A percentile compares a stretch with the other conserved stretches of the same genome.
phyloP scores from a whole-genome alignment of 2,888 invertebrate species.

The Phania funesta region DNA sequence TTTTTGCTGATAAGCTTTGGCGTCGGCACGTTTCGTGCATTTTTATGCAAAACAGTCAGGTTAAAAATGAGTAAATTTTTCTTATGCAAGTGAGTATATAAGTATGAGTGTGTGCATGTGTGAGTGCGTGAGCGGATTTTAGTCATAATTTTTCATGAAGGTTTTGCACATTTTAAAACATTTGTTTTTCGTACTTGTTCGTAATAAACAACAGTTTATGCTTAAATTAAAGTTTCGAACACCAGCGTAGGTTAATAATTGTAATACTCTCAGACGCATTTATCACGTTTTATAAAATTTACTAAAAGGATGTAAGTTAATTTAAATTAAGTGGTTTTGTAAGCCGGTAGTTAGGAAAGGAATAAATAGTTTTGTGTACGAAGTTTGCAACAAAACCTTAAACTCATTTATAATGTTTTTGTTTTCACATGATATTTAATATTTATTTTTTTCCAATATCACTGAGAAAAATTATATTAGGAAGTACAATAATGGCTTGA shows the following conservation, averaged over 20 bases:
- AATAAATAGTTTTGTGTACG: background rate
- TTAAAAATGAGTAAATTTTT: conserved; percentile 36
- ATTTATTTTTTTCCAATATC: no score
- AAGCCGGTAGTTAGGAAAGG: background rate
- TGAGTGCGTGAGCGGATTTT: background rate
- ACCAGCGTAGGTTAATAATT: conserved; percentile 14
- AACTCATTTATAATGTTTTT: background rate
- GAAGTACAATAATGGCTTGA: no score
- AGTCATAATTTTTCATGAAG: background rate
- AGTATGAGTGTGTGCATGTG: background rate
- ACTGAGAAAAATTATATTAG: no score
- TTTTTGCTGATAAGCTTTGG: conserved; percentile 16
- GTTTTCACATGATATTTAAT: no score
- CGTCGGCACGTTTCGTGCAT: conserved; percentile 59
- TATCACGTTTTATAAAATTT: conserved; percentile 31
- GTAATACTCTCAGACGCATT: background rate
- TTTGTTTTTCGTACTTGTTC: conserved; percentile 49
- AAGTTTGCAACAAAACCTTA: background rate
- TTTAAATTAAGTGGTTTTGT: conserved; percentile 8
- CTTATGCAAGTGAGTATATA: background rate
- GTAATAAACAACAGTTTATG: conserved; percentile 32
- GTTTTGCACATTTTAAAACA: conserved; percentile 30
- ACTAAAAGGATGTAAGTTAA: conserved; percentile 15
- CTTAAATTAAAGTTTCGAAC: conserved; percentile 25
- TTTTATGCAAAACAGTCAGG: conserved; percentile 46